Evolutionary conservation across 2,113 vertebrate genomes (phyloP), one percentile per base, ranked within the genome.

Genomic region (Varanus salvator): DNA sequence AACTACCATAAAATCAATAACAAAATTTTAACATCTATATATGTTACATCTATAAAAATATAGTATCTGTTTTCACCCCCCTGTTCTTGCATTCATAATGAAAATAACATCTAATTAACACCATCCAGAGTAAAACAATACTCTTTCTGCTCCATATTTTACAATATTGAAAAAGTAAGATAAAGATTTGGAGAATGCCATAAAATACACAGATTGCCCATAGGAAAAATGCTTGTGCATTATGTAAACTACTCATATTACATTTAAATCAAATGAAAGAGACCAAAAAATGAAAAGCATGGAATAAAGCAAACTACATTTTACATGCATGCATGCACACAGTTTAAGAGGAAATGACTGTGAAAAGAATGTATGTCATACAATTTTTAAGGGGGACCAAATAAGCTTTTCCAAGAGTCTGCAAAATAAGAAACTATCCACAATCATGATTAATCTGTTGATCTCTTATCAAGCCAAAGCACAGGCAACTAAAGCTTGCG

Each of bases 351-450:
- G 74, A 85, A 91, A 95, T 93, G 52, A 80, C 80, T 19, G 17
- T 25, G 91, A 76, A 77, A 92, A 91, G 95, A 92, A 80, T 14
- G 94, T 91, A 83, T 87, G 15, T 87, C 85, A 89, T 94, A 89
- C 86, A 86, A 82, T 88, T 94, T 68, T 93, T 88, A 91, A 90
- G 93, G 34, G 82, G 87, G 85, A 95, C 77, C 4, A 85, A 72
- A 80, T 90, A 92, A 91, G 0, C 0, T 76, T 89, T 92, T 90
- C 86, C 87, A 93, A 90, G 92, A 95, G 92, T 87, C 84, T 66
- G 92, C 87, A 91, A 90, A 92, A 88, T 92, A 57, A 50, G 44
- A 95, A 93, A 92, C 86, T 93, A 94, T 92, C 87, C 94, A 76
- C 84, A 88, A 57, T 89, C 86, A 95, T 95, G 94, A 93, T 88